phyloP scores from a whole-genome alignment of 2,888 invertebrate genomes.

The Herminia tarsipennalis region DNA sequence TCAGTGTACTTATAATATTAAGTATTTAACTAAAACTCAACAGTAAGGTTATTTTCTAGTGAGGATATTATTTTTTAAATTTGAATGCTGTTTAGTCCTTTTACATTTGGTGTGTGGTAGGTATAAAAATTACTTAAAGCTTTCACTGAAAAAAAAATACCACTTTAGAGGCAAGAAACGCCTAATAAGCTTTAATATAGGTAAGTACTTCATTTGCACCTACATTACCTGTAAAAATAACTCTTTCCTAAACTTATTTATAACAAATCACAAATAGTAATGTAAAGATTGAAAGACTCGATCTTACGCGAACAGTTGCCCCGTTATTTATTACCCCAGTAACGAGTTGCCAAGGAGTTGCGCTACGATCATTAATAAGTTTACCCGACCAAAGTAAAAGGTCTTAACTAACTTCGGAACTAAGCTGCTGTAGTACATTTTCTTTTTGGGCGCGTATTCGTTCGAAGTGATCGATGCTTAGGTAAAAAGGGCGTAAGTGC shows the following conservation, averaged over 20 bases:
- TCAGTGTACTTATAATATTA: too few species aligned
- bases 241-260: slow-evolving; percentile 31
- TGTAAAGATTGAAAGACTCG: slow-evolving; percentile 58
- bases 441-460: slow-evolving; percentile 32
- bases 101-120: too few species aligned
- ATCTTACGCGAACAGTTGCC: slow-evolving; percentile 55
- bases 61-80: too few species aligned
- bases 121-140: too few species aligned
- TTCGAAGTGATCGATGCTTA: slow-evolving; percentile 22
- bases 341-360: slow-evolving; percentile 71
- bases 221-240: too few species aligned
- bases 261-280: slow-evolving; percentile 48
- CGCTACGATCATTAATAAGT: slow-evolving; percentile 73
- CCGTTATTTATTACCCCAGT: slow-evolving; percentile 70
- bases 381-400: slow-evolving; percentile 48
- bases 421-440: slow-evolving; percentile 46
- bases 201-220: too few species aligned
- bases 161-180: too few species aligned
- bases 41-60: too few species aligned
- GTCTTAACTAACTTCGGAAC: slow-evolving; percentile 47
- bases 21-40: too few species aligned
- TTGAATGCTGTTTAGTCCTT: too few species aligned
- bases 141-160: too few species aligned
- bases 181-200: too few species aligned
- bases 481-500: slow-evolving; percentile 52